Evolutionary conservation across 2,888 invertebrate genomes (phyloP), one percentile per base, ranked within the genome.

Genomic region (Phyto melanocephala): DNA sequence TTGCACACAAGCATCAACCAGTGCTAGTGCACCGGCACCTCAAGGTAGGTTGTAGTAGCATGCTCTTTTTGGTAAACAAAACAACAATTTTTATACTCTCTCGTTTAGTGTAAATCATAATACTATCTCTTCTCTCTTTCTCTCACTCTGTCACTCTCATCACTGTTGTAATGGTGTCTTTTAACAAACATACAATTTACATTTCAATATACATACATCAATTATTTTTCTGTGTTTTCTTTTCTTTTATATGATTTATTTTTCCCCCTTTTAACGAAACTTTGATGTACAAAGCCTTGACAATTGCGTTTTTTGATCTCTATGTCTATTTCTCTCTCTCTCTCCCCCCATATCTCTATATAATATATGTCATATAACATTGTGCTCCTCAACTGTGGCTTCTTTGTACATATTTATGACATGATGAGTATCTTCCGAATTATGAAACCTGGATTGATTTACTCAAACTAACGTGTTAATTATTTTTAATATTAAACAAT

Each of bases 21-120:
- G 75, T 82, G 75, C 79, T 82, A 56, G 75, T 82, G 84, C 83
- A 80, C 65, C 85, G 86, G 86, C 87, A 85, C 81, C 87, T 65
- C 90, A 89, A 91, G 91, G 91, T 91, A 91, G 90, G 91, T 90
- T 85, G 86, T 91, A 91, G 90, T 65, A 87, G 91, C 90, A 91
- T 90, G 82, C 28, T 90, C 79, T 84, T 88, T 86, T 87, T 11
- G 22, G 50, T 35, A 28, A 50, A 17, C 8, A 40, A 52, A 40
- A 10, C 37, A 17, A 67, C 24, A 40, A 47, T n/a, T 22, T 37
- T 45, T n/a, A 47, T 28, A 37, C 47, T 80, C 65, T 83, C 54
- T 70, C 75, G 58, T 79, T 54, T 62, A 60, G 60, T 83, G 60
- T 78, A 28, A 60, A 35, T 70, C 54, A 45, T 75, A 60, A 11